Conservation (phyloP, 2,888 invertebrate species). For the Coecobrya sp. region DNA sequence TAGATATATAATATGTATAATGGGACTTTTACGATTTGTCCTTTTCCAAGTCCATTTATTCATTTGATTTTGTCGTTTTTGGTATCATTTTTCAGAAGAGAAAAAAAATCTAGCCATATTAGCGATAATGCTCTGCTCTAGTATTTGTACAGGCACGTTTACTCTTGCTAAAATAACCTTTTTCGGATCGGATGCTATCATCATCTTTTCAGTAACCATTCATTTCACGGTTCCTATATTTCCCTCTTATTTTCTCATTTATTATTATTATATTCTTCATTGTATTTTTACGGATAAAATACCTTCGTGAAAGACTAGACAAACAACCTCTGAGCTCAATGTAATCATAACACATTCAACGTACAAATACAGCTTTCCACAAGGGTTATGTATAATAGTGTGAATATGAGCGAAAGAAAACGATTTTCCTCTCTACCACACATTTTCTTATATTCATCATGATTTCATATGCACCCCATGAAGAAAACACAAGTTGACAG, state of each 20-base stretch:
- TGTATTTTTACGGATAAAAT: constrained; percentile 23
- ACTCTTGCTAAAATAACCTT: constrained; percentile 16
- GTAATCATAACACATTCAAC: background rate
- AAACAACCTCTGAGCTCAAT: background rate
- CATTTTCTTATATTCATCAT: background rate
- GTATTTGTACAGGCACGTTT: background rate
- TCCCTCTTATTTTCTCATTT: background rate
- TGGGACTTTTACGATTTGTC: constrained; percentile 45
- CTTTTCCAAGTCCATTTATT: constrained; percentile 48
- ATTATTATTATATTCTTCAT: constrained; percentile 15
- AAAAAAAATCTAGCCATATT: background rate
- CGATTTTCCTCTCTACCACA: background rate
- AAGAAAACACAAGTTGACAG: constrained; percentile 66
- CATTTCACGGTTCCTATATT: constrained; percentile 36
- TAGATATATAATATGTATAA: constrained; percentile 40
- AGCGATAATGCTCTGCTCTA: background rate
- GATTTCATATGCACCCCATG: constrained; percentile 37
- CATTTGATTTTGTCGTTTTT: constrained; percentile 61
- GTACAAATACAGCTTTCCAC: background rate
- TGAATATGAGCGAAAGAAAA: constrained; percentile 29
- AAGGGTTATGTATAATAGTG: constrained; percentile 1
- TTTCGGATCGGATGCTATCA: constrained; percentile 31
- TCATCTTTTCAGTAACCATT: constrained; percentile 43
- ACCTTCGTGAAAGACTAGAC: background rate
- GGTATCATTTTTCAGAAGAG: constrained; percentile 35